These are phyloP conservation scores for Podarcis siculus DNA, from an alignment of 2,797 vertebrate species.

Conservation along the genomic window DNA sequence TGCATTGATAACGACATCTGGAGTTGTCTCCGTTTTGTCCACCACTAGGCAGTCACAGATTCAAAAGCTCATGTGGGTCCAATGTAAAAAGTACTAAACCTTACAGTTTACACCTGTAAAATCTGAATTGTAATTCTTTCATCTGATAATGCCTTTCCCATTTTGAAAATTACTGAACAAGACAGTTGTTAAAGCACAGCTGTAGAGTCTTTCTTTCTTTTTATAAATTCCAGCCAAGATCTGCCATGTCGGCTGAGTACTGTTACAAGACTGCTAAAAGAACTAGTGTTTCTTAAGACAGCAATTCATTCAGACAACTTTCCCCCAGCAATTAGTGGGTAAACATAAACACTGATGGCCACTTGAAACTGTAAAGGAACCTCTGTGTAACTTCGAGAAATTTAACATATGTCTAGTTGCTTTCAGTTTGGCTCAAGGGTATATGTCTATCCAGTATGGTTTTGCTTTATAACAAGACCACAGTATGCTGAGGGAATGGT, in stretches of 20 bases:
- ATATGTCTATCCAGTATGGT: not conserved
- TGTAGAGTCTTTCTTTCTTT: not conserved
- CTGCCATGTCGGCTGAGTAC: conserved; percentile 51
- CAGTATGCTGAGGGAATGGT: not conserved
- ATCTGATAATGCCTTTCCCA: conserved; percentile 48
- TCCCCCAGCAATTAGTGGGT: conserved; percentile 25
- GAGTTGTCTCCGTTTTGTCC: conserved; percentile 53
- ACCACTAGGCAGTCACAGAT: conserved; percentile 26
- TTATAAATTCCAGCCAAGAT: conserved; percentile 54
- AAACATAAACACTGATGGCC: conserved; percentile 21
- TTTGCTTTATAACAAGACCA: conserved; percentile 10
- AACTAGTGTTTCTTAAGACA: conserved; percentile 54
- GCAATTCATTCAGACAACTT: conserved; percentile 23
- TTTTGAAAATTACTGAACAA: conserved; percentile 22
- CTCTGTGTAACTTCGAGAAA: conserved; percentile 28
- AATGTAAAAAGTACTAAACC: conserved; percentile 48
- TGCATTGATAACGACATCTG: conserved; percentile 60
- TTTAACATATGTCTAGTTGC: conserved; percentile 5
- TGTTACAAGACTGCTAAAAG: conserved; percentile 34
- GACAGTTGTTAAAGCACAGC: conserved; percentile 20
- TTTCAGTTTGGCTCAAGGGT: not conserved
- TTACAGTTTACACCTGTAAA: conserved; percentile 64
- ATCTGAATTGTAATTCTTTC: conserved; percentile 56
- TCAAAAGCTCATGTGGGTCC: conserved; percentile 69
- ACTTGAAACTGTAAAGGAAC: conserved; percentile 24